Base-by-base conservation (phyloP, 1,140 invertebrate genomes). In the Popillia japonica region DNA sequence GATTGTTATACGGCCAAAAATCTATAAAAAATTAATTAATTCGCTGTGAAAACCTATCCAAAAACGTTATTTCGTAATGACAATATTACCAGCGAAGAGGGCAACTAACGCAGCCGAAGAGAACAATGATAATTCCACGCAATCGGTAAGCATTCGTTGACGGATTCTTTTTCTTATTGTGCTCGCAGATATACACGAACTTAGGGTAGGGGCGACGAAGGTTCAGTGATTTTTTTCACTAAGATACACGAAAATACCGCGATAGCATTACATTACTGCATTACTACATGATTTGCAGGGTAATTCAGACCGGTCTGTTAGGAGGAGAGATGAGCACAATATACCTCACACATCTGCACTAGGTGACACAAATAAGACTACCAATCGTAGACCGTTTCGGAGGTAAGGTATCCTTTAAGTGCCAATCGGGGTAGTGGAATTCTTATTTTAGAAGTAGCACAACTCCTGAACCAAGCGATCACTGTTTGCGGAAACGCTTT, bases 11-110 rank as follows among this genome's bases (percentile, higher is more conserved):
- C 17, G 44, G 44, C 44, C 11, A 8, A 48, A 64, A 64, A 27
- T 64, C 23, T 64, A 17, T 64, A 17, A 64, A 7, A 64, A 64
- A 20, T 27, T 6, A 64, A 10, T 27, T 64, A 64, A 20, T 64
- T 64, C 17, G 22, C 6, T 23, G 22, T 23, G 17, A 64, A 64
- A 64, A n/a, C n/a, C 22, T n/a, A 64, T 64, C 20, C 10, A 20
- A n/a, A 10, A 20, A 11, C 10, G 40, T 14, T 9, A 11, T 17
- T 79, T 17, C 78, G 79, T 41, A 55, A 86, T 86, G 85, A 86
- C 85, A 68, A 86, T 86, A 80, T 81, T 86, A 77, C 85, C 85
- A 74, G 78, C 85, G 40, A 86, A 85, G 55, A 79, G 84, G 64
- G 79, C 83, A 77, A 79, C 83, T 22, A 85, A 82, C 61, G 81